Evolutionary conservation across 2,113 vertebrate genomes (phyloP), one percentile per base, ranked within the genome.

Genomic region (Oxyruncus cristatus): DNA sequence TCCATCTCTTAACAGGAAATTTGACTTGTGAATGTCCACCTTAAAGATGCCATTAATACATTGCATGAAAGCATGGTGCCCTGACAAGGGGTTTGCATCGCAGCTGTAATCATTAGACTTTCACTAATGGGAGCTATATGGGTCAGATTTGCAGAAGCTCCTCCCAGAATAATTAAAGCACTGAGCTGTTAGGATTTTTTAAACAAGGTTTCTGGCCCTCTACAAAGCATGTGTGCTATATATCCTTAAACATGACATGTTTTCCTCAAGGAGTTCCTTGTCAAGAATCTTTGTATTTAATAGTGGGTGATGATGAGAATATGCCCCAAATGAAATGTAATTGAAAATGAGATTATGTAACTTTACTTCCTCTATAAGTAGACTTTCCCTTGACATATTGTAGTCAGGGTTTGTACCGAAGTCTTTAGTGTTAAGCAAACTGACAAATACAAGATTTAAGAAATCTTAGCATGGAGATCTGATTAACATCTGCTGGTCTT

Each of bases 301-400:
- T 97, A 97, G 97, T 88, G 96, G 88, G 79, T 92, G 95, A 97
- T 95, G 93, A 98, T 97, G 97, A 96, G 96, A 97, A 95, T 46
- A 95, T 97, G 96, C 96, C 98, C 97, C 97, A 97, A 98, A 98
- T 97, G 96, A 97, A 97, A 93, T 4, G 22, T 94, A 98, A 97
- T 97, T 97, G 97, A 97, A 97, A 97, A 97, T 97, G 94, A 98
- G 97, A 97, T 98, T 98, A 98, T 97, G 95, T 91, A 98, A 97
- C 97, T 98, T 97, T 96, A 94, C 88, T 96, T 97, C 96, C 96
- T 97, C 92, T 4, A 9, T 85, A 93, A 92, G 96, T 84, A 96
- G 93, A 92, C 88, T 89, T 96, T 78, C 80, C 76, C 41, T 61
- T 95, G 95, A 95, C 91, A 94, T 94, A 85, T 76, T 94, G 70